Evolutionary conservation across 2,113 vertebrate genomes (phyloP).

Genomic region (Cyanoderma ruficeps): DNA sequence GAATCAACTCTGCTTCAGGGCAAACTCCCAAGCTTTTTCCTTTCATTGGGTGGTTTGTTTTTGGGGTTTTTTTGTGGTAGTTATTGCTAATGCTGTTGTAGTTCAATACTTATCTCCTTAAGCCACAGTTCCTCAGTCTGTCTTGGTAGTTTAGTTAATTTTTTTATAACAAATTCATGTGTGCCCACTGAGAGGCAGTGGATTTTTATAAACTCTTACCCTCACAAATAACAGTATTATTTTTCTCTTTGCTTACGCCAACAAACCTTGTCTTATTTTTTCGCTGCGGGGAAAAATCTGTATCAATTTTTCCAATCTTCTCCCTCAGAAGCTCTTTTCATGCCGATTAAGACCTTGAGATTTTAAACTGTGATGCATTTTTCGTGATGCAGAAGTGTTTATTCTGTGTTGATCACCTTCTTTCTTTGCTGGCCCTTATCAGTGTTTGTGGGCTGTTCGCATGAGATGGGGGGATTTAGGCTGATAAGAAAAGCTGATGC

Average conservation of each 20-base stretch:
- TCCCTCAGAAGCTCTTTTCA: not conserved
- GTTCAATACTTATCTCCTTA: not conserved
- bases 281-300: not conserved
- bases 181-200: not conserved
- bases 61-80: not conserved
- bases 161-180: not conserved
- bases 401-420: not conserved
- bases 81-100: not conserved
- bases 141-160: not conserved
- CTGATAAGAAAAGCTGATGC: not conserved
- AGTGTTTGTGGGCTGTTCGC: not conserved
- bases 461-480: not conserved
- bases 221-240: not conserved
- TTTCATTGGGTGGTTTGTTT: not conserved
- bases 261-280: not conserved
- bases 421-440: not conserved
- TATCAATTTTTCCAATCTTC: not conserved
- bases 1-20: not conserved
- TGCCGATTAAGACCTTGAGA: not conserved
- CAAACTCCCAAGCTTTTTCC: not conserved
- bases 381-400: not conserved
- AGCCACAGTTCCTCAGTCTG: not conserved
- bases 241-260: not conserved
- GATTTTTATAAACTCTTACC: not conserved
- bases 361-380: not conserved